Conservation (phyloP, 2,888 invertebrate genomes). For the Morpho helenor region DNA sequence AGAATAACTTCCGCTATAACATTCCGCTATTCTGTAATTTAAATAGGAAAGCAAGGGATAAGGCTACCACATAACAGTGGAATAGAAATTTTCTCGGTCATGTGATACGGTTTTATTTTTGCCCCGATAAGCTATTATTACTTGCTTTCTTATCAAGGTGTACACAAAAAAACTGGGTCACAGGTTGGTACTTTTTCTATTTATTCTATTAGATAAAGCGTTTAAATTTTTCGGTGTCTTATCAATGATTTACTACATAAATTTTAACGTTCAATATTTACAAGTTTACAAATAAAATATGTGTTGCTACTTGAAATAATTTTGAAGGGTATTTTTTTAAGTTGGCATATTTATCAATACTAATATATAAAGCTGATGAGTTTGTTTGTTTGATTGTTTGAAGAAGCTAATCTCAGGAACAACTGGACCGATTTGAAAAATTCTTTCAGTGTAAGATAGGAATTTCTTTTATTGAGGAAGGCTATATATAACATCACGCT, state of each 20-base stretch:
- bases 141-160: constrained; percentile 76
- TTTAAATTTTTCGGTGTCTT: constrained; percentile 29
- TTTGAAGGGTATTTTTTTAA: too few relatives aligned
- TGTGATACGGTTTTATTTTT: constrained; percentile 59
- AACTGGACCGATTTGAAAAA: too few relatives aligned
- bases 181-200: constrained; percentile 66
- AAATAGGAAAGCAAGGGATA: constrained; percentile 72
- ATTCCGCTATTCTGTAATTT: constrained; percentile 31
- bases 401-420: too few relatives aligned
- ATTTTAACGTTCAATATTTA: constrained; percentile 3
- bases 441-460: too few relatives aligned
- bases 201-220: constrained; percentile 47
- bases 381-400: too few relatives aligned
- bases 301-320: too few relatives aligned
- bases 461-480: too few relatives aligned
- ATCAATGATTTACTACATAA: constrained; percentile 12
- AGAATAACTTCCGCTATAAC: constrained; percentile 51
- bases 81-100: constrained; percentile 77
- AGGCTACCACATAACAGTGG: constrained; percentile 43
- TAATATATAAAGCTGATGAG: too few relatives aligned
- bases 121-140: constrained; percentile 47
- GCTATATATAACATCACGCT: too few relatives aligned
- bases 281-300: too few relatives aligned
- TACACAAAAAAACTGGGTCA: constrained; percentile 60
- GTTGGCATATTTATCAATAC: too few relatives aligned